These are phyloP conservation scores for Lepidothrix coronata DNA, from an alignment of 2,113 vertebrate genomes.

Conservation along the genomic window DNA sequence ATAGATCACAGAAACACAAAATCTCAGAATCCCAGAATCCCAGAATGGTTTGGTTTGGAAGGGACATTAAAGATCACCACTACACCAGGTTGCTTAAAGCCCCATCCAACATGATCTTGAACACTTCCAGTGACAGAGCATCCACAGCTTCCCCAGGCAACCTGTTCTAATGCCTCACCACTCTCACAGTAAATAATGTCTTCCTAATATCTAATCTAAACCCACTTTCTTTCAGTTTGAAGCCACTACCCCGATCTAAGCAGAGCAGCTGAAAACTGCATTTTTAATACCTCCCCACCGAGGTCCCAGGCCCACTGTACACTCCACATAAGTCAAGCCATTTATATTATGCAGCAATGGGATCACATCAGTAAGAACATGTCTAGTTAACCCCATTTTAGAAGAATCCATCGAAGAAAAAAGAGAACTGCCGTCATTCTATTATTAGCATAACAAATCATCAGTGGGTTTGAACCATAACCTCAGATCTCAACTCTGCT, in stretches of 20 bases:
- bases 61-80: too few relatives aligned
- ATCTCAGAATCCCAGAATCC: not conserved
- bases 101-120: accelerated
- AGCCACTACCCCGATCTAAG: not conserved
- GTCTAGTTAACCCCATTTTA: not conserved
- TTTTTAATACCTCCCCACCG: not conserved
- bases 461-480: not conserved
- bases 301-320: not conserved
- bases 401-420: not conserved
- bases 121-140: not conserved
- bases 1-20: not conserved
- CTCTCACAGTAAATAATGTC: not conserved
- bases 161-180: not conserved
- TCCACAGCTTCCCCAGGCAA: not conserved
- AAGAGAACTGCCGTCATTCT: not conserved
- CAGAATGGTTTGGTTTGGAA: not conserved
- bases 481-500: not conserved
- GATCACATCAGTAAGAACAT: not conserved
- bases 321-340: not conserved
- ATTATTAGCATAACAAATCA: not conserved
- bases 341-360: not conserved
- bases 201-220: not conserved
- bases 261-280: not conserved
- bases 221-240: not conserved
- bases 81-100: not conserved